Evolutionary conservation across 2,113 vertebrate species (phyloP), one percentile per base, ranked within the genome.

Genomic region (Corydoras maculifer): DNA sequence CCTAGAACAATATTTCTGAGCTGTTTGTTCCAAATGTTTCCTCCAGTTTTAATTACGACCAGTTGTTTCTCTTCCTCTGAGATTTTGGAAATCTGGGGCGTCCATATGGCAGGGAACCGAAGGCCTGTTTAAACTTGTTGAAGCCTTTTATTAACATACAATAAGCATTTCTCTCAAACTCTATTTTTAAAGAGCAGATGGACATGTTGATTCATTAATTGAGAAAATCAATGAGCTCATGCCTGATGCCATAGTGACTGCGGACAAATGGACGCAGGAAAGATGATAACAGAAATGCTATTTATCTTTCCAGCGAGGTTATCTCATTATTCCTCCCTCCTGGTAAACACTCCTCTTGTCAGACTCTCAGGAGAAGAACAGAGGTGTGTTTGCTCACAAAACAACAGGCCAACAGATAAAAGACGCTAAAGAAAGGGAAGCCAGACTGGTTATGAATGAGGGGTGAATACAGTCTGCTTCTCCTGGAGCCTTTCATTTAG

Each of bases 341-440:
- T 61, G 31, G 66, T 75, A 78, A 80, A 70, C 75, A 75, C 58
- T 51, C 30, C 62, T 58, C 18, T n/a, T 31, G 29, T 57, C 57
- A 51, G 57, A 64, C 54, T 50, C 73, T 61, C 31, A 58, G 58
- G 64, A 65, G 58, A 31, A 65, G 59, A 62, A 62, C 18, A 43
- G 59, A 62, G 64, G 63, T 53, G 59, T 80, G 72, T 77, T 80
- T 75, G 65, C 65, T 80, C 48, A 75, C 62, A 69, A 73, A 80
- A 77, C 62, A 80, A 15, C 51, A 55, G n/a, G 5, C 57, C 55
- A 48, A 5, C 7, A 50, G 57, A 72, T 30, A 70, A 51, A 79
- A 57, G 10, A 59, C 14, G 68, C 14, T 62, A 53, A 68, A 48
- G 9, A n/a, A 9, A 8, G 50, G 12, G 32, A 14, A 25, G 43